Base-by-base conservation (phyloP, 2,797 vertebrate genomes). In the Nannoperca obscura region DNA sequence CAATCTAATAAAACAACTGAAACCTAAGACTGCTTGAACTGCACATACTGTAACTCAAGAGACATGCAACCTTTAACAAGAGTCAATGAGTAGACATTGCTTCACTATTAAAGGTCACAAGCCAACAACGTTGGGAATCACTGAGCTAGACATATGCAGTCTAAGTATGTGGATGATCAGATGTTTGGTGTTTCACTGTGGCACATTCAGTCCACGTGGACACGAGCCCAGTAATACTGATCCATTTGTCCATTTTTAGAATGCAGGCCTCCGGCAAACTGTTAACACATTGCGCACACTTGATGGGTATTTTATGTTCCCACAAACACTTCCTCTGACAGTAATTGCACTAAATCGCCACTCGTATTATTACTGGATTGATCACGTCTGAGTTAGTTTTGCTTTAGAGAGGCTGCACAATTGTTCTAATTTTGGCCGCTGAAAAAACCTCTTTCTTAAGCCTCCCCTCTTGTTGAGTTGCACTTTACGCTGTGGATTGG, bases 401-500 rank as follows among this genome's bases (percentile, higher is more conserved):
- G 44, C 74, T 86, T 75, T 77, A 47, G 55, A 80, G 76, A 76
- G 78, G 47, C 66, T n/a, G 50, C 34, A 63, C 82, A 85, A 84
- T 88, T 88, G 86, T 85, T 80, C 80, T 82, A 87, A 90, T 93
- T 91, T 86, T 22, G 53, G 70, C 66, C 0, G n/a, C 66, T 53
- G 52, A 76, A 83, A 76, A 81, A 52, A 40, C 80, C 30, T 83
- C 59, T 72, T 75, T 74, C 72, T 73, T 81, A 78, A 89, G 82
- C 84, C 75, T 78, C 46, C 60, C 32, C 64, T 79, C 69, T 84
- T 58, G 76, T 73, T 74, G 81, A 83, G 79, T 72, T 74, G 84
- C 88, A 87, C 85, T 93, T 92, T 69, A 83, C 57, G 62, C 83
- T 42, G 79, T 66, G 78, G 86, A 91, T 91, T 89, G 89, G 63